Evolutionary conservation across 2,113 vertebrate genomes (phyloP), one percentile per base, ranked within the genome.

Genomic region (Protomyctophum bolini): DNA sequence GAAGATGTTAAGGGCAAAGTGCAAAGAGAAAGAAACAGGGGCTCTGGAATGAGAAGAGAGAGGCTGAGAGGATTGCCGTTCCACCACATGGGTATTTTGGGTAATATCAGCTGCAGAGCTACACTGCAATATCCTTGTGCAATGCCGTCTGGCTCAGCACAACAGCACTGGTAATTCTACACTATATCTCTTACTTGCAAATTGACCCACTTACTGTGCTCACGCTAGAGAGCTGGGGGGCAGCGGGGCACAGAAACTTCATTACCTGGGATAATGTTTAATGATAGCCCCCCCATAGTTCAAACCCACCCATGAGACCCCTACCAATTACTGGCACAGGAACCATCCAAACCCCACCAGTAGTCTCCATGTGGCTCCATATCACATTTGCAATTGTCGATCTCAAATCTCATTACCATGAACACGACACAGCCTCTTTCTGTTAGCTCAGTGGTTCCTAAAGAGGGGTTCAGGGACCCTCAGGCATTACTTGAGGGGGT

Each of bases 141-240:
- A 79, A 73, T 6, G 55, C 3, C 12, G 28, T 1, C 14, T 0
- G 61, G n/a, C 9, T 48, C 56, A 8, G 51, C 21, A 54, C n/a
- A 50, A n/a, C 65, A n/a, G 79, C 82, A 82, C 79, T n/a, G 75
- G 75, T 77, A 50, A 81, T 68, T 76, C 66, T 28, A 77, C 66
- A 69, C 70, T 3, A 14, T 11, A 5, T 56, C 70, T 70, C 68
- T 46, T 58, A 58, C 14, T 54, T 21, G 58, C 15, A 4, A n/a
- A 11, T 64, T 57, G 52, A 11, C 0, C 33, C 33, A 41, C 33
- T 41, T 41, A 68, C 15, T 58, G 49, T 14, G 49, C 58, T 41
- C 33, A n/a, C 78, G 56, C 15, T 41, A 58, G 29, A 75, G 7
- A 10, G 8, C 51, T 8, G 12, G 29, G 21, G 33, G n/a, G 51